These are phyloP conservation scores for Sialia sialis DNA, from an alignment of 2,113 vertebrate species.

Conservation along the genomic window DNA sequence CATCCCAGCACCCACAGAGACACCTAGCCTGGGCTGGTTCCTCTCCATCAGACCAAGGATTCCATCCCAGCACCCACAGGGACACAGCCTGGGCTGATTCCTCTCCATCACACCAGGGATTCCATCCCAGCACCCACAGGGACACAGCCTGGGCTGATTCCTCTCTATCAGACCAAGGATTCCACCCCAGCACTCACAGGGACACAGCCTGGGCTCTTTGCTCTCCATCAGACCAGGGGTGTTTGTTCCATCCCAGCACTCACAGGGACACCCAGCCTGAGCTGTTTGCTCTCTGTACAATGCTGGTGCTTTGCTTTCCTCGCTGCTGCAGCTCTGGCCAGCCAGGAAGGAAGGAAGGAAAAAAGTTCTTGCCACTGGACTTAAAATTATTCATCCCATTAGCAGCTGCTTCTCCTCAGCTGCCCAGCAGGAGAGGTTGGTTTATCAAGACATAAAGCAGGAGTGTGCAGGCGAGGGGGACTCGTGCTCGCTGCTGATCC, in stretches of 20 bases:
- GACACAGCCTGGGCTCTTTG: not conserved
- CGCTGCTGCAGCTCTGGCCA: not conserved
- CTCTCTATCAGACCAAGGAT: too few relatives aligned
- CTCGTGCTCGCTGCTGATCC: conserved; percentile 31
- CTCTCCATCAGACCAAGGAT: too few relatives aligned
- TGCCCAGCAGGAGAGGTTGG: conserved; percentile 29
- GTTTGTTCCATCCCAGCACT: too few relatives aligned
- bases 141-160: not conserved
- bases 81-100: not conserved
- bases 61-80: not conserved
- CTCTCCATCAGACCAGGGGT: too few relatives aligned
- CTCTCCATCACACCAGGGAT: too few relatives aligned
- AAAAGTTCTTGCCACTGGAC: not conserved
- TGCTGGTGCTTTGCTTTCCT: not conserved
- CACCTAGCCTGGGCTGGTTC: not conserved
- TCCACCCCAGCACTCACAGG: not conserved
- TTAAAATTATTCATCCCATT: conserved; percentile 29
- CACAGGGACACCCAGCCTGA: too few relatives aligned
- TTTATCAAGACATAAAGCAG: conserved; percentile 55
- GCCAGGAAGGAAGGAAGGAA: not conserved
- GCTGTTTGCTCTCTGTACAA: rapidly evolving
- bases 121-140: not conserved
- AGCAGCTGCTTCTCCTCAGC: conserved; percentile 55
- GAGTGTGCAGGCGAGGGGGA: conserved; percentile 33
- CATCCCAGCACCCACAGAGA: not conserved